Evolutionary conservation across 1,140 invertebrate species (phyloP), one percentile per base, ranked within the genome.

Genomic region (Littorina saxatilis): DNA sequence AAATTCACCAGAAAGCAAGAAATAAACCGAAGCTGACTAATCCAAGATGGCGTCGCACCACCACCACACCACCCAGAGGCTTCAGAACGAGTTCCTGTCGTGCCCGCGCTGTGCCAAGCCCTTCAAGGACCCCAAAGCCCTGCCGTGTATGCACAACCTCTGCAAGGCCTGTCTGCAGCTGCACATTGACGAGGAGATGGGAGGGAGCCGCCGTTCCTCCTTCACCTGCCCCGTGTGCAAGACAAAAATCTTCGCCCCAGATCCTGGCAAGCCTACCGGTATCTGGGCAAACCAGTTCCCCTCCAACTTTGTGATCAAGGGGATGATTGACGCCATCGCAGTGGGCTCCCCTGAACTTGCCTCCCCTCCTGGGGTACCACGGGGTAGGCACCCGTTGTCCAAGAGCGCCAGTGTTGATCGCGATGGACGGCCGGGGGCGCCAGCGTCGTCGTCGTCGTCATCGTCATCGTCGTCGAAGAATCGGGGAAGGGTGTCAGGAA

Each of bases 61-160:
- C 3, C 39, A 37, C 7, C 75, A 61, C 52, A 63, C 75, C n/a
- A 63, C 75, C 47, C 58, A 58, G 29, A 39, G 61, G 15, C 79
- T 80, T 17, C 79, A 73, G 52, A 23, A 50, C 32, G 79, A 79
- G 32, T 82, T 58, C 68, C 81, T 82, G 32, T 72, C 81, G 4
- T 81, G 76, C 70, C 39, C 78, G 27, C 79, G 82, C 15, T 76
- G 73, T 55, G 52, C 68, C n/a, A 27, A 81, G 23, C 50, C 72
- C 40, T 81, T 81, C 80, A 58, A 76, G n/a, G 32, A 75, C 35
- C 80, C 80, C 50, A 81, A 81, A 43, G 63, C 80, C 40, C 55
- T 81, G 80, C 80, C 80, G 7, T 81, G 80, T 43, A 23, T 81
- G n/a, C 80, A 81, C 73, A 75, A 75, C 43, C 72, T 81, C 80